A percentile compares a stretch with the other conserved stretches of the same genome.
Evolutionary conservation across 2,113 vertebrate species (phyloP).

Genomic region (Rhinolophus ferrumequinum): DNA sequence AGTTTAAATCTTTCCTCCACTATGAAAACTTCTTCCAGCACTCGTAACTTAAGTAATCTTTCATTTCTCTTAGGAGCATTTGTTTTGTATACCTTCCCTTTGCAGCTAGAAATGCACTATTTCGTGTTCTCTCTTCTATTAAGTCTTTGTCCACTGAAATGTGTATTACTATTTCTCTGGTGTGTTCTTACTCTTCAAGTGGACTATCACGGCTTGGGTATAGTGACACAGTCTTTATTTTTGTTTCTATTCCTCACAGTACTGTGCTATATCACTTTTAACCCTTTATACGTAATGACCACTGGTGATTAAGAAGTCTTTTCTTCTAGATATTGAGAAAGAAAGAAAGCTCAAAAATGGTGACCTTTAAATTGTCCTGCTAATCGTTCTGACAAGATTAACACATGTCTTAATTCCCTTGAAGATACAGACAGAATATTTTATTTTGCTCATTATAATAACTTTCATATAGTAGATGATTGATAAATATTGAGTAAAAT

Average conservation of each 20-base stretch:
- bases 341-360: neutral
- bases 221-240: neutral
- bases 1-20: neutral
- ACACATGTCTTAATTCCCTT: neutral
- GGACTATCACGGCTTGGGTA: neutral
- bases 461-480: neutral
- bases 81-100: neutral
- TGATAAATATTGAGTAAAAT: neutral
- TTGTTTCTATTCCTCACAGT: neutral
- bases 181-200: neutral
- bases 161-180: neutral
- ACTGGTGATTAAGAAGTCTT: neutral
- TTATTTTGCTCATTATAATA: neutral
- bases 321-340: neutral
- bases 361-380: neutral
- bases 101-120: neutral
- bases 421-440: neutral
- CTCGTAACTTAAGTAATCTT: neutral
- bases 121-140: neutral
- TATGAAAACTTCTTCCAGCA: neutral
- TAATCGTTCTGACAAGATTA: neutral
- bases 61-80: neutral
- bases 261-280: neutral
- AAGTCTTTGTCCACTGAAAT: neutral
- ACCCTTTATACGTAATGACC: neutral